Conservation (phyloP, 2,888 invertebrate species). For the Andrena dorsata region DNA sequence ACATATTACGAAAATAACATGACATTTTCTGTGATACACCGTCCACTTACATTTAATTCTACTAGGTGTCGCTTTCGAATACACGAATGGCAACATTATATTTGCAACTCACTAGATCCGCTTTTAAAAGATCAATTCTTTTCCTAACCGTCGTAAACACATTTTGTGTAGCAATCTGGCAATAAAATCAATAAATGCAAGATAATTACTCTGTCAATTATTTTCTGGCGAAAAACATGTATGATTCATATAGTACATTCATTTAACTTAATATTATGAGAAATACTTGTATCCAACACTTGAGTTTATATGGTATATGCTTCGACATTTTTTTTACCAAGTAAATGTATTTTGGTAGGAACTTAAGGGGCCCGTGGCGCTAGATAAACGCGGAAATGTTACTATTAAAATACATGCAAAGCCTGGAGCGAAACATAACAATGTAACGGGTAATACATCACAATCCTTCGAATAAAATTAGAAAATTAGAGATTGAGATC, state of each 20-base stretch:
- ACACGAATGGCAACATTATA: slow-evolving; percentile 47
- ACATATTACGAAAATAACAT: slow-evolving; percentile 75
- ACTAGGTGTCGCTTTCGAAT: slow-evolving; percentile 56
- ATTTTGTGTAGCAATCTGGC: neutral
- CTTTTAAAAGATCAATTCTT: neutral
- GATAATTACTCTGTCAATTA: neutral
- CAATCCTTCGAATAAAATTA: neutral
- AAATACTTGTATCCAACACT: neutral
- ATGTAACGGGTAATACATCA: slow-evolving; percentile 86
- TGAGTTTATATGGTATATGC: neutral
- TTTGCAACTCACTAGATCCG: slow-evolving; percentile 52
- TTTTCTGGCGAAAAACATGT: neutral
- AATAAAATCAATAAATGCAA: neutral
- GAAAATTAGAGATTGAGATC: neutral
- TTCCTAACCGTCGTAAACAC: neutral
- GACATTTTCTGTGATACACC: slow-evolving; percentile 75
- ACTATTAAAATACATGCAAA: slow-evolving; percentile 89
- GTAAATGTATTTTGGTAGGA: slow-evolving; percentile 32
- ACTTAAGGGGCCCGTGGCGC: slow-evolving; percentile 81
- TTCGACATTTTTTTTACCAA: neutral
- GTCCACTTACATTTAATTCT: slow-evolving; percentile 45
- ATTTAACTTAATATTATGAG: neutral
- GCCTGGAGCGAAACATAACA: slow-evolving; percentile 91
- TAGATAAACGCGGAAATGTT: slow-evolving; percentile 88
- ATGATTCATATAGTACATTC: neutral